phyloP scores from a whole-genome alignment of 2,113 vertebrate genomes.

The Seriola dumerili region DNA sequence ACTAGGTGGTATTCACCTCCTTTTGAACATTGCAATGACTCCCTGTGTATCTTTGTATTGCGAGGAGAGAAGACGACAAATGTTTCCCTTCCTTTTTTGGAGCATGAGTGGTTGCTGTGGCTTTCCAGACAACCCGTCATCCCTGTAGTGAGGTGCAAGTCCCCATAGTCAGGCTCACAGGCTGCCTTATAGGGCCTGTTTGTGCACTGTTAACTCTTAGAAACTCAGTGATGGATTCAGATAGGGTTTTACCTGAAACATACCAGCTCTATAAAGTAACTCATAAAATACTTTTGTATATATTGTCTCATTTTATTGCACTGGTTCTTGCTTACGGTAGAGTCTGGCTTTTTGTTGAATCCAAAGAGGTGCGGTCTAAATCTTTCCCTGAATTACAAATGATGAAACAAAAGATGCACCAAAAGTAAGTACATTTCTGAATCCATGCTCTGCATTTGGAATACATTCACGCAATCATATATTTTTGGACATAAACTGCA shows the following conservation, averaged over 20 bases:
- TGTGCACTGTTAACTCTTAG: constrained; percentile 48
- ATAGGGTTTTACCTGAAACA: constrained; percentile 51
- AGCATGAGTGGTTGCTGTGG: constrained; percentile 48
- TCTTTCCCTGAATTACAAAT: not conserved
- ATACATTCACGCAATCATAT: not conserved
- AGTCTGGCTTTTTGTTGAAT: not conserved
- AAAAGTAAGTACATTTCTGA: not conserved
- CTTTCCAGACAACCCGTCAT: constrained; percentile 53
- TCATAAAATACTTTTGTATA: constrained; percentile 51
- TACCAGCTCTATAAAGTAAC: constrained; percentile 54
- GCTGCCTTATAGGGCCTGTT: constrained; percentile 76
- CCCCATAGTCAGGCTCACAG: constrained; percentile 51
- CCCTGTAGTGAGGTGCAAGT: constrained; percentile 54
- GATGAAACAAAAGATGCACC: not conserved
- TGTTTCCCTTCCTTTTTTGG: constrained; percentile 83
- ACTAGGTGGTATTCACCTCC: constrained; percentile 11
- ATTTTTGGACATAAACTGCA: not conserved
- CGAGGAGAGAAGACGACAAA: constrained; percentile 35
- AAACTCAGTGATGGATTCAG: constrained; percentile 47
- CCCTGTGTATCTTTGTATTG: constrained; percentile 46
- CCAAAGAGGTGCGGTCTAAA: not conserved
- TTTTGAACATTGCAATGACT: constrained; percentile 22
- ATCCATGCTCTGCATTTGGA: not conserved
- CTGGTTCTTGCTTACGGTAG: not conserved
- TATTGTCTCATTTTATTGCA: constrained; percentile 16